Base-by-base conservation (phyloP, 1,140 invertebrate species). In the Sitophilus oryzae region DNA sequence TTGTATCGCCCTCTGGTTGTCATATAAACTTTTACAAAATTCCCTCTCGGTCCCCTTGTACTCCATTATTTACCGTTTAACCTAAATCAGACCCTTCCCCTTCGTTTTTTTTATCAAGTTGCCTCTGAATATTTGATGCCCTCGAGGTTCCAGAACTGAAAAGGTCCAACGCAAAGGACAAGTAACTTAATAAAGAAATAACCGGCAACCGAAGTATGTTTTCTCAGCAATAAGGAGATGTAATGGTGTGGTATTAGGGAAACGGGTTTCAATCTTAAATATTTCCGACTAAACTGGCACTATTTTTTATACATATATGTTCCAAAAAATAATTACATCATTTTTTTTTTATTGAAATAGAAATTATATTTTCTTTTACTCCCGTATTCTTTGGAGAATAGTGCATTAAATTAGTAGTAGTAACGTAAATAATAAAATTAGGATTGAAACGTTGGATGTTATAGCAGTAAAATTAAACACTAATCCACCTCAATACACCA, bases 121-220 rank as follows among this genome's bases (percentile, higher is more conserved):
- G 25, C 22, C 19, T 18, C 22, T 43, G 50, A 52, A 52, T 52
- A 43, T 43, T 52, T 52, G 42, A 52, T 52, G 41, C 50, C 40
- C 37, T 25, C 11, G 5, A 34, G 41, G 50, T 23, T 38, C 8
- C 25, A n/a, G 8, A 52, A 52, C 21, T n/a, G 15, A 36, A 20
- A 51, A 34, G 37, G 48, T 3, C 16, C 21, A n/a, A 25, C 37
- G 15, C 25, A 25, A 51, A 41, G 38, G 48, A 51, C 48, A 51
- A 51, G 41, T 51, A 51, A 51, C 48, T 51, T 51, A 40, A 51
- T 51, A 51, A 51, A 41, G 36, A 37, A 38, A 51, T 40, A 51
- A 51, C n/a, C n/a, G 48, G 48, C 41, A 51, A n/a, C n/a, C n/a
- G 48, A 30, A 30, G 25, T 30, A 5, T 30, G 25, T 30, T 30